Base-by-base conservation (phyloP, 2,113 vertebrate species). In the Lamprologus callipterus region DNA sequence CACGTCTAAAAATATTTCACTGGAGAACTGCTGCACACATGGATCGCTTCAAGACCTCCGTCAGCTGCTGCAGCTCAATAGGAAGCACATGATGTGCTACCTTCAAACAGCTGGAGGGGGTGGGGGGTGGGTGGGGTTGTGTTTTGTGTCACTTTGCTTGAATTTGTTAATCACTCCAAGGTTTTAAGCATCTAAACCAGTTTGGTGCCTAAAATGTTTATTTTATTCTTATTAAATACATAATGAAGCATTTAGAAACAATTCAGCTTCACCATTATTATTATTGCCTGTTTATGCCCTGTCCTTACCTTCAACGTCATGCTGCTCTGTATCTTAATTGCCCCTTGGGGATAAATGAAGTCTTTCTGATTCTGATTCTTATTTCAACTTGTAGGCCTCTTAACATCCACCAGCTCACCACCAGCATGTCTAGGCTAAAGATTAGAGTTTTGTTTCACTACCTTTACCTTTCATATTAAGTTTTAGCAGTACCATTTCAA, bases 51-150 rank as follows among this genome's bases (percentile, higher is more conserved):
- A 54, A 55, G 81, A 79, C 85, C 80, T 51, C 47, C 13, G 35
- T 89, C 90, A 91, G 89, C 91, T 92, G 91, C 82, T 17, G 82
- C 85, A 31, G 82, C 78, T 79, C 82, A 42, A 89, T 68, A 80
- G 78, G 92, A 90, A 92, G 87, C 89, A 91, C 86, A 88, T 91
- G 89, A 86, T 26, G 7, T 65, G 90, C 65, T 65, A 80, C 79
- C 70, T 82, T 84, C 51, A 78, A 70, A 84, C 90, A 85, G 80
- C 49, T 4, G 51, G 80, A 16, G 84, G 49, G 33, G 23, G 2
- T 8, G 1, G 21, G 2, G 2, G 2, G 49, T 0, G 19, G 42
- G 33, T 16, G 17, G 3, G 0, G 19, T 5, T 60, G 33, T 28
- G 81, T 80, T 47, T 68, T 31, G 57, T 31, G 73, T 78, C 73